Evolutionary conservation across 2,888 invertebrate species (phyloP), one percentile per base, ranked within the genome.

Genomic region (Eristalis tenax): DNA sequence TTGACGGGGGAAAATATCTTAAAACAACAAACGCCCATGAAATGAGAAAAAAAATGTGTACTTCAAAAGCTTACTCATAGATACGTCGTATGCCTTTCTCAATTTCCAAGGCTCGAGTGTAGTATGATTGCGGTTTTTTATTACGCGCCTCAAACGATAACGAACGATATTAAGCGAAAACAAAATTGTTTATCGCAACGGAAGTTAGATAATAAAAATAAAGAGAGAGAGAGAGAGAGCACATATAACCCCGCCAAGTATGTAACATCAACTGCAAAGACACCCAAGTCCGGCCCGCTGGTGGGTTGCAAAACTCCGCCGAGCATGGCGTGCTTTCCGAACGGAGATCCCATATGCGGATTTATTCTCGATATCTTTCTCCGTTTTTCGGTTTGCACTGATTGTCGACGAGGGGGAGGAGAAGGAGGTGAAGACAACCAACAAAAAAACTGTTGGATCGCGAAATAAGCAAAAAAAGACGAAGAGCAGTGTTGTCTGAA

Each of bases 181-280:
- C 59, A 65, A 78, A 74, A 61, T 61, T 61, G 50, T 71, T 64
- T 84, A 84, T 84, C 75, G 65, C 75, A 84, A 75, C 79, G 83
- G 83, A 84, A 80, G 83, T 80, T 66, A 66, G 75, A 83, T 83
- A 83, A 50, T 75, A 74, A 79, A 83, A 74, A 70, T 50, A 69
- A 63, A 83, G 38, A 28, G n/a, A 13, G 3, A 3, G 3, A 11
- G 38, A 38, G 13, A 66, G 18, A 59, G 38, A 35, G 23, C 50
- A 11, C 22, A 28, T 61, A 73, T 61, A 80, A 61, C 26, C 59
- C 50, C 57, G 64, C 50, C 40, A 66, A 80, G 73, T 68, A 80
- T 50, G 68, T 68, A 79, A 66, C 66, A 61, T 23, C 23, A 69
- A 50, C 50, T 69, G 32, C 50, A 35, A 57, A 59, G 26, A 76